Base-by-base conservation (phyloP, 2,113 vertebrate species). In the Silurus asotus region DNA sequence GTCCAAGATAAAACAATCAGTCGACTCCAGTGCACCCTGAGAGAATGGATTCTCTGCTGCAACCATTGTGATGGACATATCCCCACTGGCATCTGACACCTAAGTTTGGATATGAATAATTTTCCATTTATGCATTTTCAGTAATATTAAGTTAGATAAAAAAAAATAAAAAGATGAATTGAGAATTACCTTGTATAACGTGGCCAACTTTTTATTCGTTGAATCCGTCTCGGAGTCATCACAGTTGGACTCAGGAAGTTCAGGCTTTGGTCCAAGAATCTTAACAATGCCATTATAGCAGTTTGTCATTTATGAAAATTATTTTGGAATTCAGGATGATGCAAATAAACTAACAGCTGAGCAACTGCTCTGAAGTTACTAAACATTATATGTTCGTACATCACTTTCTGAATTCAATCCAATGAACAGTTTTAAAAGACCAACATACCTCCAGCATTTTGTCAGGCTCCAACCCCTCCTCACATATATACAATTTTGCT, bases 1-100 rank as follows among this genome's bases (percentile, higher is more conserved):
- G 92, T 99, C 98, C 92, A 99, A 94, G 86, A 99, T 97, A 93
- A 98, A 99, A 93, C 98, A 99, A 92, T 99, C 98, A 0, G 96
- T 96, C 0, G 97, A 96, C 49, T 87, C 94, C 92, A 99, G 92
- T 58, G 96, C 95, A 53, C 93, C 93, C 93, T 99, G 98, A 48
- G 96, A 91, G 76, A 99, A 99, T 0, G 98, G 98, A 91, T 99
- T 99, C 90, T 99, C 97, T 19, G 96, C 96, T 1, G 98, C 97
- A 90, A 99, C 97, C n/a, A 99, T 91, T 0, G 96, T 94, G 13
- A 99, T 96, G 0, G 93, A 88, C 96, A 98, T 98, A 79, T 89
- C 91, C 15, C 97, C 98, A 0, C 89, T 93, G 0, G 95, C 93
- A 0, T 99, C 96, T 81, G 98, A 99, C 70, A 99, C 97, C 98